Percentiles rank a stretch among this genome's conserved stretches.
These are phyloP conservation scores for Eupithecia exiguata DNA, from an alignment of 2,888 invertebrate genomes.

Conservation along the genomic window DNA sequence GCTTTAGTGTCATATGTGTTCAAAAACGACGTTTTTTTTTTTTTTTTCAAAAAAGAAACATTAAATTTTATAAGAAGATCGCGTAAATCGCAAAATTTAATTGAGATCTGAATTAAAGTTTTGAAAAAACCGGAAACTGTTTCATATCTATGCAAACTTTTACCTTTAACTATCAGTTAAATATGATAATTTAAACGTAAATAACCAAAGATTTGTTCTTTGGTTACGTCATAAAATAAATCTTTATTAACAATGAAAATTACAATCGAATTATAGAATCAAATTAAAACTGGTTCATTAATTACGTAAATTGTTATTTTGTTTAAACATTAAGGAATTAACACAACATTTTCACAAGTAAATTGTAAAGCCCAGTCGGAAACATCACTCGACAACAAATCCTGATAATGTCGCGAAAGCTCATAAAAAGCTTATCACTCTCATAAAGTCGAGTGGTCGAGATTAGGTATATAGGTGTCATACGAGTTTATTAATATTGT, in stretches of 20 bases:
- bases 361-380: constrained; percentile 30
- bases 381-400: constrained; percentile 47
- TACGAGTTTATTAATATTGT: constrained; percentile 47
- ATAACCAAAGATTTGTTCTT: too few species aligned
- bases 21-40: too few species aligned
- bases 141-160: background rate
- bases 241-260: too few species aligned
- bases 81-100: too few species aligned
- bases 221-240: too few species aligned
- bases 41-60: too few species aligned
- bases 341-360: background rate
- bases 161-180: background rate
- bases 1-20: background rate
- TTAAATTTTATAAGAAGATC: too few species aligned
- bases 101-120: too few species aligned
- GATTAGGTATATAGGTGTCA: constrained; percentile 56
- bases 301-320: too few species aligned
- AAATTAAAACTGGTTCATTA: too few species aligned
- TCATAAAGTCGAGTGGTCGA: constrained; percentile 48
- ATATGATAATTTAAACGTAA: background rate
- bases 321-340: background rate
- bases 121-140: too few species aligned
- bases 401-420: constrained; percentile 43
- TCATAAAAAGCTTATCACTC: constrained; percentile 44
- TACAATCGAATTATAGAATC: too few species aligned